Percentiles rank a stretch among this genome's conserved stretches.
These are phyloP conservation scores for Isoperla grammatica DNA, from an alignment of 2,888 invertebrate genomes.

Conservation along the genomic window DNA sequence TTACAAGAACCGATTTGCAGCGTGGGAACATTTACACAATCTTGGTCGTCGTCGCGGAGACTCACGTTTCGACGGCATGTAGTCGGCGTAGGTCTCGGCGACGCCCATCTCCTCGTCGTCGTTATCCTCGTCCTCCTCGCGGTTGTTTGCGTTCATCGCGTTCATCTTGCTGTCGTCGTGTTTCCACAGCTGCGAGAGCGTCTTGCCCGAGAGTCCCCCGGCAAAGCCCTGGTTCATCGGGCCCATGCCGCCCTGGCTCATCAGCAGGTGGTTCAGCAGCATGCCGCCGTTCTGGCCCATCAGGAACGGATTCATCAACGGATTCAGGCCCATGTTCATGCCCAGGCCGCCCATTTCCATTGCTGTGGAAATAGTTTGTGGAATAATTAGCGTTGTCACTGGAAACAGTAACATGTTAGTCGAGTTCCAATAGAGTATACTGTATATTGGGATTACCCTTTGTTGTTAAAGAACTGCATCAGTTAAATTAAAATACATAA, in stretches of 20 bases:
- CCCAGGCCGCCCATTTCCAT: conserved; percentile 43
- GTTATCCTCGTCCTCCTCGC: conserved; percentile 64
- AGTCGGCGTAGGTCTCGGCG: conserved; percentile 97
- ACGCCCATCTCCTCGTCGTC: conserved; percentile 97
- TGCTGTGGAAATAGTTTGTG: conserved; percentile 36
- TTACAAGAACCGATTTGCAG: too few relatives aligned
- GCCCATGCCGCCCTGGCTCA: conserved; percentile 39
- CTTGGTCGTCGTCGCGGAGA: too few relatives aligned
- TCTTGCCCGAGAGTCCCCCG: conserved; percentile 43
- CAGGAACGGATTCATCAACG: conserved; percentile 43
- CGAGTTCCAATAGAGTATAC: too few relatives aligned
- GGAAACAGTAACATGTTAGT: too few relatives aligned
- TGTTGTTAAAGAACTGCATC: too few relatives aligned
- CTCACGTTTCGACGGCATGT: conserved; percentile 92
- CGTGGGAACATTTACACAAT: too few relatives aligned
- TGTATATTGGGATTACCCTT: too few relatives aligned
- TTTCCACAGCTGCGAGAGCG: conserved; percentile 57
- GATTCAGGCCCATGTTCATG: conserved; percentile 43
- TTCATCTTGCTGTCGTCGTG: conserved; percentile 39
- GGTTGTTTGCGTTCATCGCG: conserved; percentile 47
- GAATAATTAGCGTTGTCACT: too few relatives aligned
- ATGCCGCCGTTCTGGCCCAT: conserved; percentile 29
- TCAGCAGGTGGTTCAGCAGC: conserved; percentile 40
- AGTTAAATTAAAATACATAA: too few relatives aligned
- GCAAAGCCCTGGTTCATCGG: conserved; percentile 40